Evolutionary conservation across 2,888 invertebrate species (phyloP).

Genomic region (Troides helena): DNA sequence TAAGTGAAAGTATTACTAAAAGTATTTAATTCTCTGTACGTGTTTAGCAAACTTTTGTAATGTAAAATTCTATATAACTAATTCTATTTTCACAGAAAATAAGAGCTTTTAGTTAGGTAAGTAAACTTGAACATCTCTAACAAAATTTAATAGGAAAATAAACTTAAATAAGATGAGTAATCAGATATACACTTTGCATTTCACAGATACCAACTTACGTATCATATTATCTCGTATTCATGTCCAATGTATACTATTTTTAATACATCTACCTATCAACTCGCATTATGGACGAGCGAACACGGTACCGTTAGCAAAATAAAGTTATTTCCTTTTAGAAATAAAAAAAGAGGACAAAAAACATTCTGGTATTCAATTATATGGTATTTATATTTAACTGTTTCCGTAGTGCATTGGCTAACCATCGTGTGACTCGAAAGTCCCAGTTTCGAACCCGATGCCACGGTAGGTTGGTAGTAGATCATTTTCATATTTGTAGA

Average conservation of each 20-base stretch:
- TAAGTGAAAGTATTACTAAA: too few species aligned
- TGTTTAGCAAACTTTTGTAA: too few species aligned
- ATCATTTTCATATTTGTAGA: neutral
- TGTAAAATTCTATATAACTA: too few species aligned
- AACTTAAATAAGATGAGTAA: slow-evolving; percentile 48
- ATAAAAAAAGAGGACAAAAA: too few species aligned
- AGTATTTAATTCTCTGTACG: too few species aligned
- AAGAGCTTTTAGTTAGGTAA: neutral
- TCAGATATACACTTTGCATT: slow-evolving; percentile 50
- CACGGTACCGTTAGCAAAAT: slow-evolving; percentile 54
- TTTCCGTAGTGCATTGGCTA: too few species aligned
- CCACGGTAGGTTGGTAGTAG: too few species aligned
- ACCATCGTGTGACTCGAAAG: too few species aligned
- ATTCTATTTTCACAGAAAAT: too few species aligned
- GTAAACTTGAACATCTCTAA: neutral
- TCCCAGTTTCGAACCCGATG: too few species aligned
- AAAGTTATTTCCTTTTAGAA: neutral
- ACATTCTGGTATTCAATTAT: too few species aligned
- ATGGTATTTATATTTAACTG: too few species aligned
- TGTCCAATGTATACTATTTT: slow-evolving; percentile 80
- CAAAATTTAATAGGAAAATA: neutral
- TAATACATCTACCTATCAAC: slow-evolving; percentile 81
- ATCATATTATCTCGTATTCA: slow-evolving; percentile 68
- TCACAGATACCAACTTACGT: slow-evolving; percentile 37
- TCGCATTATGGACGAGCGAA: slow-evolving; percentile 78